Evolutionary conservation across 2,113 vertebrate genomes (phyloP), one percentile per base, ranked within the genome.

Genomic region (Prolemur simus): DNA sequence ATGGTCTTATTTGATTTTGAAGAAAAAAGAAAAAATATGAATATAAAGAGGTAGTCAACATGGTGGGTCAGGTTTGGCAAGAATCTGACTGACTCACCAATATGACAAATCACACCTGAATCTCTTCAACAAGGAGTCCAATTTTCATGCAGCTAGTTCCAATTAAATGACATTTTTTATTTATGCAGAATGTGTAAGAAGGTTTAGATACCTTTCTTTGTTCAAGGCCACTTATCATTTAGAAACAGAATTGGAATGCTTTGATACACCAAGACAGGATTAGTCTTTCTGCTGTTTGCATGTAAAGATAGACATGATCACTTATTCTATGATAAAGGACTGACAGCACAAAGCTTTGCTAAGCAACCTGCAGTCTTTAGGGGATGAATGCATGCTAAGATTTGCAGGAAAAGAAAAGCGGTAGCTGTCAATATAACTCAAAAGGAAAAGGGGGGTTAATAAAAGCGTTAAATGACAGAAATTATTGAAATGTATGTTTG

Each of bases 241-340:
- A 94, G 42, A 88, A 98, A 95, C 83, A 92, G 77, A 97, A 66
- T 87, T 39, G 56, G 91, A 94, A 97, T 8, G 60, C 60, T 94
- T 95, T 96, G 93, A 86, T 92, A 87, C 25, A 89, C 80, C 87
- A 78, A 91, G 81, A 42, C 89, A 92, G 89, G 69, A 97, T 98
- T 97, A 93, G 49, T 91, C 76, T 58, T 98, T 97, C 94, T 64
- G 89, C 56, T 49, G 49, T 96, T 94, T 95, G 94, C 76, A 83
- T 92, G 73, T 87, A 84, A 97, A 97, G 84, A 96, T 84, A 98
- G 95, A 96, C 76, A 42, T 34, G 94, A 95, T 97, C 97, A 91
- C 37, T 97, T 95, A n/a, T 88, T 90, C 64, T 83, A n/a, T 77
- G 66, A 96, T 64, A 97, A 97, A 91, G 64, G 93, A 56, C 23